Evolutionary conservation across 2,888 invertebrate species (phyloP), one percentile per base, ranked within the genome.

Genomic region (Lomographa bimaculata): DNA sequence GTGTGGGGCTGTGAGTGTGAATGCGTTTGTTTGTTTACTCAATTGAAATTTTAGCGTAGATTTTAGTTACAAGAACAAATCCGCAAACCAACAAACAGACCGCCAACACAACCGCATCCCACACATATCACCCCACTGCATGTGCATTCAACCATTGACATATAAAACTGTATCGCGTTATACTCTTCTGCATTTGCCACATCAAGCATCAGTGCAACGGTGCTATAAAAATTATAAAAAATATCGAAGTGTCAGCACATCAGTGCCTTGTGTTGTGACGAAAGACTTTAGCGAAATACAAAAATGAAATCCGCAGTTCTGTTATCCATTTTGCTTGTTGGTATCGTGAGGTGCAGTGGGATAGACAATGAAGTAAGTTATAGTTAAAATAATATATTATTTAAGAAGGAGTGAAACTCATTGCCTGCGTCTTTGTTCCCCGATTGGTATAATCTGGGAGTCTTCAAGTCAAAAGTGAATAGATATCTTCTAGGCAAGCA

Each of bases 321-420:
- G 47, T 64, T 86, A 54, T 66, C 79, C 51, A 64, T 86, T 62
- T 62, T 84, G 57, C 65, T 86, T 45, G 67, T 87, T 54, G 86
- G 87, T 46, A 76, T 85, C 65, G 85, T 69, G 49, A 66, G 60
- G 50, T 71, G 79, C 33, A 79, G 71, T 72, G 79, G 83, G 60
- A 67, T 79, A 57, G 72, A 79, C 41, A 80, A 81, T 70, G 84
- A 78, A 74, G 87, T 87, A 46, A 65, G 63, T 55, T n/a, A n/a
- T n/a, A n/a, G n/a, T n/a, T n/a, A n/a, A n/a, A n/a, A n/a, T n/a
- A n/a, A n/a, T n/a, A n/a, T n/a, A n/a, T n/a, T n/a, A n/a, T n/a
- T n/a, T n/a, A n/a, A n/a, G n/a, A n/a, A n/a, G n/a, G n/a, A n/a
- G n/a, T n/a, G n/a, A n/a, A n/a, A n/a, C n/a, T n/a, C n/a, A n/a